phyloP scores from a whole-genome alignment of 1,140 invertebrate genomes.

The Pissodes strobi region DNA sequence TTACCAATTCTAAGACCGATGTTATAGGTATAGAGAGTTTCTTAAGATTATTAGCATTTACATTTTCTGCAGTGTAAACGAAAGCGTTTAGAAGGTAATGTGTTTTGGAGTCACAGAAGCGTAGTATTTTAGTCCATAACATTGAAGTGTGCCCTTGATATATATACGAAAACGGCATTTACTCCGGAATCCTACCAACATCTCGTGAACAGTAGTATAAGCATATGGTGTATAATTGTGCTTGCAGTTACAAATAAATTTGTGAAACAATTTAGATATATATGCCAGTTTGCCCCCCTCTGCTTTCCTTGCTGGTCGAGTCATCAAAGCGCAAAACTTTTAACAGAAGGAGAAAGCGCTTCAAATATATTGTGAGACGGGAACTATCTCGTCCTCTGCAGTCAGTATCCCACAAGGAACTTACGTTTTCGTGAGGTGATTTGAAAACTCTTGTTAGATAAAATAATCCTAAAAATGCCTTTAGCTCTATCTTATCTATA shows the following conservation, averaged over 20 bases:
- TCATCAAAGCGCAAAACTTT: neutral
- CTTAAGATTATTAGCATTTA: too few relatives aligned
- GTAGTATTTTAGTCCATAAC: neutral
- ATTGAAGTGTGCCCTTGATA: neutral
- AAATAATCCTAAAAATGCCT: neutral
- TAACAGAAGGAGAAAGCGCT: neutral
- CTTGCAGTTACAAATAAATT: neutral
- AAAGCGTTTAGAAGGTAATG: neutral
- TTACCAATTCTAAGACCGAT: neutral
- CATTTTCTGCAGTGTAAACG: neutral
- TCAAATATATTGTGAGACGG: neutral
- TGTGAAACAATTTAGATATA: neutral
- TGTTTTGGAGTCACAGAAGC: too few relatives aligned
- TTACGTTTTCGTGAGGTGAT: too few relatives aligned
- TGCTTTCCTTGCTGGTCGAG: neutral
- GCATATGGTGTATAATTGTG: too few relatives aligned
- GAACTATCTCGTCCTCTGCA: neutral
- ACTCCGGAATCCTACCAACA: neutral
- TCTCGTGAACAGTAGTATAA: neutral
- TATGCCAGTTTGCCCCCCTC: neutral
- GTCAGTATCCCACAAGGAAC: neutral
- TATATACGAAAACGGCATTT: neutral
- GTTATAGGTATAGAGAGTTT: neutral
- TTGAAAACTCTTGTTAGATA: too few relatives aligned
- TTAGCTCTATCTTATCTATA: neutral